Evolutionary conservation across 2,113 vertebrate species (phyloP).

Genomic region (Caracal caracal): DNA sequence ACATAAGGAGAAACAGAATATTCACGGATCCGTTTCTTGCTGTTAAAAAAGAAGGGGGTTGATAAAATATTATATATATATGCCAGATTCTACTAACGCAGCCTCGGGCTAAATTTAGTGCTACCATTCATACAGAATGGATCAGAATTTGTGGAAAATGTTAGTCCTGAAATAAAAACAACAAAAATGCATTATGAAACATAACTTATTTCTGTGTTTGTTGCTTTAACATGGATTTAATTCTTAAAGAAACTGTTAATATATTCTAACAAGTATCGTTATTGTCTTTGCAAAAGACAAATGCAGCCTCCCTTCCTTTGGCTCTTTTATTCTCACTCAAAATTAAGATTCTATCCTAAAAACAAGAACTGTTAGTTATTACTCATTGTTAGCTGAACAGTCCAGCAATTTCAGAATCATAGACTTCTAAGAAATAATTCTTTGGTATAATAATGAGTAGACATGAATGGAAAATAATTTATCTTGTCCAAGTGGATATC

Average conservation of each 20-base stretch:
- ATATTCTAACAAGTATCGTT: background rate
- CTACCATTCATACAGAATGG: background rate
- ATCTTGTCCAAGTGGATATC: conserved; percentile 21
- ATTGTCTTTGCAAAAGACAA: background rate
- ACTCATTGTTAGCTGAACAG: background rate
- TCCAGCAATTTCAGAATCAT: background rate
- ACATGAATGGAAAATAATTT: conserved; percentile 25
- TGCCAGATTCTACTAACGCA: background rate
- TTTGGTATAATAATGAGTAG: conserved; percentile 57
- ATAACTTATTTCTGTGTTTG: background rate
- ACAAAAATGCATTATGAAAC: background rate
- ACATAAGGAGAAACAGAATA: background rate
- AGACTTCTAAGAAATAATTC: conserved; percentile 8
- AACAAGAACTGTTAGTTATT: background rate
- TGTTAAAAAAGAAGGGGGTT: background rate
- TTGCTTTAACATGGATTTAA: background rate
- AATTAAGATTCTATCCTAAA: background rate
- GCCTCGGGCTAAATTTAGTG: background rate
- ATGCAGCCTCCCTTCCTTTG: background rate
- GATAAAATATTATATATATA: background rate
- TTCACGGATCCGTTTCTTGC: background rate
- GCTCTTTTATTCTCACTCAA: conserved; percentile 3
- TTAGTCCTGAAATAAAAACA: background rate
- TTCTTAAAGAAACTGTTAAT: background rate
- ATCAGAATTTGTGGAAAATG: background rate